Evolutionary conservation across 2,113 vertebrate genomes (phyloP).

Genomic region (Heloderma charlesbogerti): DNA sequence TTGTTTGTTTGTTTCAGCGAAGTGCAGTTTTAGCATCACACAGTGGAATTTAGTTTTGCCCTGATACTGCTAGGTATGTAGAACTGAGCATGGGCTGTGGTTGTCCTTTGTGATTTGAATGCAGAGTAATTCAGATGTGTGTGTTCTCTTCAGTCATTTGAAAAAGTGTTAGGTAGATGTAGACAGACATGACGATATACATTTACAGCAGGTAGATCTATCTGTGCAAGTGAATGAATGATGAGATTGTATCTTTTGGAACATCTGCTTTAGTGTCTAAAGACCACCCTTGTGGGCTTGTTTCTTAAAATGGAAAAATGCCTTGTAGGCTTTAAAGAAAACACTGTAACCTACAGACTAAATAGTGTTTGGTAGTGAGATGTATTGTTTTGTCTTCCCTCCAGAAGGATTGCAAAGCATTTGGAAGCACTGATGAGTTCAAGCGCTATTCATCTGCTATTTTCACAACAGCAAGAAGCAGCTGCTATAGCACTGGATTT

Average conservation of each 20-base stretch:
- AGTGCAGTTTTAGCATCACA: constrained; percentile 59
- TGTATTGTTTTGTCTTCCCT: constrained; percentile 32
- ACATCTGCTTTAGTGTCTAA: constrained; percentile 57
- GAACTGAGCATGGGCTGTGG: constrained; percentile 60
- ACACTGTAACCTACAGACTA: constrained; percentile 31
- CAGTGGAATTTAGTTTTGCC: constrained; percentile 65
- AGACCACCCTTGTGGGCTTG: constrained; percentile 58
- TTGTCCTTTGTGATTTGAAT: constrained; percentile 49
- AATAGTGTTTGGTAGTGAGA: constrained; percentile 43
- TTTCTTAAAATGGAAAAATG: constrained; percentile 54
- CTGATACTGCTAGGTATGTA: constrained; percentile 53
- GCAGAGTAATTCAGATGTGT: constrained; percentile 61
- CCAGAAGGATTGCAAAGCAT: constrained; percentile 8
- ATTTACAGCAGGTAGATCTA: constrained; percentile 55
- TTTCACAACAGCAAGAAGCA: background rate
- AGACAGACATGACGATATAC: constrained; percentile 50
- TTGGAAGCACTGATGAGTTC: background rate
- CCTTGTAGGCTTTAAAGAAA: constrained; percentile 51
- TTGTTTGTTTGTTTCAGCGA: constrained; percentile 64
- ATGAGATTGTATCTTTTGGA: constrained; percentile 52
- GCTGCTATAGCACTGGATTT: background rate
- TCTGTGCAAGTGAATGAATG: constrained; percentile 58
- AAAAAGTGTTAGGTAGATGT: constrained; percentile 48
- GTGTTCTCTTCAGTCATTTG: constrained; percentile 55
- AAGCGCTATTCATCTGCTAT: background rate